Evolutionary conservation across 2,888 invertebrate genomes (phyloP), one percentile per base, ranked within the genome.

Genomic region (Octonoba sinensis): DNA sequence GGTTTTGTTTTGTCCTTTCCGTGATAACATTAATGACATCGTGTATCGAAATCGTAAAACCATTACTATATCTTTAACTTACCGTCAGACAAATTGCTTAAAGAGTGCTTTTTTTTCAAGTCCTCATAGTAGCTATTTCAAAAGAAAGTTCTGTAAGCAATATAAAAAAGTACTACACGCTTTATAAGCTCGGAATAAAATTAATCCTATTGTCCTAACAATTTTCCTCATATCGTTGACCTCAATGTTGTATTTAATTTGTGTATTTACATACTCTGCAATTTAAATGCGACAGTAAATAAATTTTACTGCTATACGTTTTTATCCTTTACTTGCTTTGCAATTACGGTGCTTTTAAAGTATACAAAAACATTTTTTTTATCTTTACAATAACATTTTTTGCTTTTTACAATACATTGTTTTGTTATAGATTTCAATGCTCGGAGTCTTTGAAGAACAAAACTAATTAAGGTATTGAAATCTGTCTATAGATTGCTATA

Each of bases 21-120:
- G 18, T 36, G 49, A 36, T 47, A 47, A 24, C 62, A 60, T 71
- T 70, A 71, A 60, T 62, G 71, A 60, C 62, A 49, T 60, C 71
- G 60, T 60, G 71, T 60, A 13, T 22, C 18, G 47, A 36, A 13
- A 44, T 71, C 60, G 60, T 60, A 71, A 71, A 36, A 36, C 36
- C 36, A 36, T 36, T 36, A 36, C 36, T 36, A 36, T 11, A 4
- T 11, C 36, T 36, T 36, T 36, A 36, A 36, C 36, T 36, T 36
- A 36, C 36, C 36, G 36, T 36, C 36, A 36, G 36, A 36, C 36
- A 36, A 36, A 36, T 36, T 36, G 8, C 36, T 36, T 11, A 36
- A 36, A 36, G 36, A 36, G 8, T 11, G 11, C 36, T 36, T 36
- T 36, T 36, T 36, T 36, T 36, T 36, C 6, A 60, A 49, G 36